Conservation (phyloP, 2,888 invertebrate species). For the Stenurella melanura region DNA sequence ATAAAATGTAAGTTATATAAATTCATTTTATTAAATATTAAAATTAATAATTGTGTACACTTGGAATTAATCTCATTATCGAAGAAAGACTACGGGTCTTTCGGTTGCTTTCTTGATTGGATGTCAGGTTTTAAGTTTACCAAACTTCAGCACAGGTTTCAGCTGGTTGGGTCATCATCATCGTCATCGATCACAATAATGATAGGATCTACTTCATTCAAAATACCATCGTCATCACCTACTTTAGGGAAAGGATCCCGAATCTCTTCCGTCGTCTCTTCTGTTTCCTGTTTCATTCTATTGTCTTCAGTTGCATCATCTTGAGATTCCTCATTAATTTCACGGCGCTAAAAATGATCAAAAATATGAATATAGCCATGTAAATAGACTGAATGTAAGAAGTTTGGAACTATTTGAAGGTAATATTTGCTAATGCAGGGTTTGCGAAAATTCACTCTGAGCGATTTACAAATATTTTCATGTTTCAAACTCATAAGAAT, state of each 20-base stretch:
- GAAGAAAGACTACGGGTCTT: slow-evolving; percentile 89
- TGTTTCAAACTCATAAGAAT: too few species aligned
- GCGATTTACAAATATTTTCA: too few species aligned
- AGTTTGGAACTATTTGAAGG: too few species aligned
- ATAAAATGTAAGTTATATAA: not conserved
- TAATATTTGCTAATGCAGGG: too few species aligned
- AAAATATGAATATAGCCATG: slow-evolving; percentile 1
- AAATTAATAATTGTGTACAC: too few species aligned
- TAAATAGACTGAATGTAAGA: too few species aligned
- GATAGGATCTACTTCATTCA: slow-evolving; percentile 81
- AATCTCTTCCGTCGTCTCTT: slow-evolving; percentile 52
- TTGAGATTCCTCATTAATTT: slow-evolving; percentile 66
- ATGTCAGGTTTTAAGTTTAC: slow-evolving; percentile 82
- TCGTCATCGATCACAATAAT: slow-evolving; percentile 80
- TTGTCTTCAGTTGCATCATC: slow-evolving; percentile 70
- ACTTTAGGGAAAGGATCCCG: slow-evolving; percentile 68
- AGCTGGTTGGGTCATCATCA: slow-evolving; percentile 75
- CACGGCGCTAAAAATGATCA: slow-evolving; percentile 5
- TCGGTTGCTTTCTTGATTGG: slow-evolving; percentile 85
- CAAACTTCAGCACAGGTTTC: slow-evolving; percentile 81
- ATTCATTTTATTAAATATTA: slow-evolving; percentile 28
- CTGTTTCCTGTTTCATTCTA: slow-evolving; percentile 53
- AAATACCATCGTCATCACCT: slow-evolving; percentile 82
- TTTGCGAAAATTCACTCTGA: too few species aligned
- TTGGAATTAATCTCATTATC: slow-evolving; percentile 81